A percentile compares a stretch with the other conserved stretches of the same genome.
These are phyloP conservation scores for Callorhinus ursinus DNA, from an alignment of 2,113 vertebrate species.

Conservation along the genomic window DNA sequence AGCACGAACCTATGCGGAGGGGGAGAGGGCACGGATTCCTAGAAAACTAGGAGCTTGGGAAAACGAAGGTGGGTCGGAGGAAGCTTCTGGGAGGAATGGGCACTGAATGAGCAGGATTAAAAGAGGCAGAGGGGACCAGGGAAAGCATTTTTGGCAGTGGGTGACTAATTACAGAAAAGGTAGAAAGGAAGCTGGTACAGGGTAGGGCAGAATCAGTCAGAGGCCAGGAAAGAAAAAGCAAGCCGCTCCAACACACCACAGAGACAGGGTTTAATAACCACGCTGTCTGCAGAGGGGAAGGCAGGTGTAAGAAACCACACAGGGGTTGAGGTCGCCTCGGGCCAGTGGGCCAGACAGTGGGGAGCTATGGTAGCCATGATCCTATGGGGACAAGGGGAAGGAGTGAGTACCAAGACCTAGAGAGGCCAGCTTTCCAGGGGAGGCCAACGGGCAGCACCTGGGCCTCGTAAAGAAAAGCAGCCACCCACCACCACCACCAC, in stretches of 20 bases:
- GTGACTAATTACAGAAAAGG: background rate
- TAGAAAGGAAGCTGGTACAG: background rate
- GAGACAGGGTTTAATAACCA: background rate
- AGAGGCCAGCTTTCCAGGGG: background rate
- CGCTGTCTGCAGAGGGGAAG: rapidly evolving
- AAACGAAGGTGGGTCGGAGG: background rate
- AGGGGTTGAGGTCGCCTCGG: background rate
- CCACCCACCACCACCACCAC: background rate
- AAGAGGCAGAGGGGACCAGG: background rate
- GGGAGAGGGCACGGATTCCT: background rate
- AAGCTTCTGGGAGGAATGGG: background rate
- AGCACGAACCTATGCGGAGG: background rate
- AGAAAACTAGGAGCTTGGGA: background rate
- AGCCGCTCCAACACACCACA: rapidly evolving
- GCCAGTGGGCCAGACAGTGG: background rate
- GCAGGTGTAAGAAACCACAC: too few relatives aligned
- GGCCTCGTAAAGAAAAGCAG: background rate
- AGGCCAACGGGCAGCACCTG: background rate
- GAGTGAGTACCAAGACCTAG: background rate
- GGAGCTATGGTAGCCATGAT: too few relatives aligned
- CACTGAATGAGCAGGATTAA: background rate
- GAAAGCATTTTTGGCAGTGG: too few relatives aligned
- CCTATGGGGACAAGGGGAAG: background rate
- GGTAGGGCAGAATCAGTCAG: background rate
- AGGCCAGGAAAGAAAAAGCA: background rate